phyloP scores from a whole-genome alignment of 2,797 vertebrate genomes.

The Alcedo quadribrachys region DNA sequence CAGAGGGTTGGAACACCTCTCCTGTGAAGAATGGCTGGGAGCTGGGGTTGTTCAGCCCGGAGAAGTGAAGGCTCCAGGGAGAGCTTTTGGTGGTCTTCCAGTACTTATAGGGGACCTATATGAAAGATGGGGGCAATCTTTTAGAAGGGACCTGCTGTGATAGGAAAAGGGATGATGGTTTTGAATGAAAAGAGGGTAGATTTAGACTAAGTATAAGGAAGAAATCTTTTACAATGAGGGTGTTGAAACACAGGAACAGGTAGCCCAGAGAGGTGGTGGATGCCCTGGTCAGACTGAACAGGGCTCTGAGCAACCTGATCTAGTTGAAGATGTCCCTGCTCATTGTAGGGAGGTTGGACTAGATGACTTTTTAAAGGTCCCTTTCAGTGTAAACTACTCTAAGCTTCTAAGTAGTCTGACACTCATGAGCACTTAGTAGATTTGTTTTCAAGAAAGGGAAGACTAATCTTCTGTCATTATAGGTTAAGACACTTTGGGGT shows the following conservation, averaged over 20 bases:
- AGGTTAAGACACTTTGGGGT: not conserved
- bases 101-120: not conserved
- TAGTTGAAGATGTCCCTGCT: not conserved
- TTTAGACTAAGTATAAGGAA: not conserved
- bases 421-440: not conserved
- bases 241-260: not conserved
- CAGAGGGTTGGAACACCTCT: not conserved
- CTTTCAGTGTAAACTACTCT: not conserved
- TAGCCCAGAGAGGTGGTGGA: not conserved
- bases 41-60: not conserved
- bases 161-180: not conserved
- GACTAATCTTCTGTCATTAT: not conserved
- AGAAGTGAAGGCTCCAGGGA: not conserved
- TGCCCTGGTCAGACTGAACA: not conserved
- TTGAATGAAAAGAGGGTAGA: not conserved
- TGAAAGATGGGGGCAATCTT: not conserved
- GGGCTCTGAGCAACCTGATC: not conserved
- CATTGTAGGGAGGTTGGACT: not conserved
- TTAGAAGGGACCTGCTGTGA: rapidly evolving
- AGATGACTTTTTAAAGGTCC: not conserved
- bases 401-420: not conserved
- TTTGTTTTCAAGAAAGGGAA: not conserved
- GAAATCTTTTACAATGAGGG: not conserved
- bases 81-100: not conserved
- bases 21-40: not conserved